These are phyloP conservation scores for Coremacera marginata DNA, from an alignment of 2,888 invertebrate species.

Conservation along the genomic window DNA sequence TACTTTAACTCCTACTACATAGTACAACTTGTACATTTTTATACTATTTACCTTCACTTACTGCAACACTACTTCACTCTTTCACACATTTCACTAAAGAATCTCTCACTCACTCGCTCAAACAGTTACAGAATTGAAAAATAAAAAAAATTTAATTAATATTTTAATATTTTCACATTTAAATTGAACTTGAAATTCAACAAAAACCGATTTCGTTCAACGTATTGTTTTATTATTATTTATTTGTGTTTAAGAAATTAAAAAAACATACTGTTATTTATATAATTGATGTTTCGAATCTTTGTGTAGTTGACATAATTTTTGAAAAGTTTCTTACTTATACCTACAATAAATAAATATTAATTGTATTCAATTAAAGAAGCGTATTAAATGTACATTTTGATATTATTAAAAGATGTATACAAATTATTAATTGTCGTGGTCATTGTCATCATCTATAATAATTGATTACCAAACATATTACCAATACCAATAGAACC, in stretches of 20 bases:
- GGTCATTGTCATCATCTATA: neutral
- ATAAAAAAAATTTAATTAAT: neutral
- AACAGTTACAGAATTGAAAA: neutral
- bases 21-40: neutral
- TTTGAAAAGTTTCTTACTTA: neutral
- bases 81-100: neutral
- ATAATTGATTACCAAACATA: neutral
- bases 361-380: constrained; percentile 1
- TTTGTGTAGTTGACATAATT: constrained; percentile 17
- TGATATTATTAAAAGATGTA: neutral
- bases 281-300: constrained; percentile 1
- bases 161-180: neutral
- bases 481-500: no score
- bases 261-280: neutral
- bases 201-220: neutral
- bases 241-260: constrained; percentile 6
- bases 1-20: constrained; percentile 18
- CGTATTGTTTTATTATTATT: neutral
- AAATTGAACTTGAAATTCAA: neutral
- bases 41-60: constrained; percentile 1
- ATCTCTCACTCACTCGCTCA: neutral
- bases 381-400: constrained; percentile 8
- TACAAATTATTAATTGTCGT: constrained; percentile 11
- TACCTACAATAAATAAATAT: neutral
- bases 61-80: constrained; percentile 6